Conservation (phyloP, 2,113 vertebrate species). For the Ornithorhynchus anatinus region DNA sequence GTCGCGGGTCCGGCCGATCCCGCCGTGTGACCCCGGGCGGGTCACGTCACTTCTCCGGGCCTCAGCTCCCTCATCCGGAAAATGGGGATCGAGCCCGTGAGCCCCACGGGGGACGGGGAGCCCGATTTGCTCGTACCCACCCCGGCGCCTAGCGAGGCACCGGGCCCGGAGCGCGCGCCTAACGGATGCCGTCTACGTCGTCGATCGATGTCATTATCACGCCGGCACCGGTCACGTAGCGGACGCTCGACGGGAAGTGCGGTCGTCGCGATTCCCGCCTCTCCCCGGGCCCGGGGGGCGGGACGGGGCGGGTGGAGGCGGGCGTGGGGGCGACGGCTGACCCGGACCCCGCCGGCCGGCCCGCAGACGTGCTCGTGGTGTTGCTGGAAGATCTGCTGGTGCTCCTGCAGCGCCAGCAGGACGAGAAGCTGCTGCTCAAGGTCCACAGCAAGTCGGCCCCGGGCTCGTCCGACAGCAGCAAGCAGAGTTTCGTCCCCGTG, state of each 20-base stretch:
- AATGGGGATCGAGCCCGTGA: too few species aligned
- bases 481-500: conserved; percentile 86
- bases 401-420: conserved; percentile 85
- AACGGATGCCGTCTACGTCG: neutral
- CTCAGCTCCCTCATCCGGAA: too few species aligned
- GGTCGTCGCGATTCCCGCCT: too few species aligned
- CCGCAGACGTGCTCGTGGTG: conserved; percentile 87
- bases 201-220: too few species aligned
- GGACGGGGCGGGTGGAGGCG: too few species aligned
- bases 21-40: neutral
- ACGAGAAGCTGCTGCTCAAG: conserved; percentile 86
- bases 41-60: too few species aligned
- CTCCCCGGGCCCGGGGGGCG: neutral
- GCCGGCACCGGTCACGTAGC: too few species aligned
- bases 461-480: conserved; percentile 79
- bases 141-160: too few species aligned
- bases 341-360: fast-evolving
- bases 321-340: neutral
- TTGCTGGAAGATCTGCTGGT: conserved; percentile 89
- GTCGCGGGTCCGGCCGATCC: neutral
- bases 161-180: too few species aligned
- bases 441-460: conserved; percentile 69
- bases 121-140: too few species aligned
- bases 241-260: too few species aligned
- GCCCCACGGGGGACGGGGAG: too few species aligned